These are phyloP conservation scores for Sminthurides aquaticus DNA, from an alignment of 2,888 invertebrate genomes.

Conservation along the genomic window DNA sequence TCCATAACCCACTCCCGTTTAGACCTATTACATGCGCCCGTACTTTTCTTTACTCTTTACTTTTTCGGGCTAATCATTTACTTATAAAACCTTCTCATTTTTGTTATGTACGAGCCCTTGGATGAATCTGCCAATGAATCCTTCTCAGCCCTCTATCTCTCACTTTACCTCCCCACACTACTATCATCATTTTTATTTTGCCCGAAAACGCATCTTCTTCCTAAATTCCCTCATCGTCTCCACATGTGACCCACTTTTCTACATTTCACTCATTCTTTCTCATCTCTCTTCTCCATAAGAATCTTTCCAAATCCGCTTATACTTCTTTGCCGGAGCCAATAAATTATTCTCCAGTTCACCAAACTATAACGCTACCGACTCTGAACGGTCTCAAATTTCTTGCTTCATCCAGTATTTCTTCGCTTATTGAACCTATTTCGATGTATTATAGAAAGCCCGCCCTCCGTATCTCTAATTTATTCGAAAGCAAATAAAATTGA, in stretches of 20 bases:
- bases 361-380: neutral
- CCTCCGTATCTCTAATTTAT: too few relatives aligned
- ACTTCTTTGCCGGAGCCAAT: neutral
- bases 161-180: neutral
- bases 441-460: too few relatives aligned
- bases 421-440: neutral
- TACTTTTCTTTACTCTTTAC: neutral
- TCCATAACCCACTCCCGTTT: neutral
- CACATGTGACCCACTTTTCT: conserved; percentile 17
- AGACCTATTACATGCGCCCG: too few relatives aligned
- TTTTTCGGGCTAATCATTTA: neutral
- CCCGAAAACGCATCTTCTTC: neutral
- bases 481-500: too few relatives aligned
- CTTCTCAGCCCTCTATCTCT: conserved; percentile 8
- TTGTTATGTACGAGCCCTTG: too few relatives aligned
- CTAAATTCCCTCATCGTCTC: neutral
- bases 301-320: neutral
- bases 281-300: neutral
- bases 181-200: neutral
- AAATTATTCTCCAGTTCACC: conserved; percentile 1
- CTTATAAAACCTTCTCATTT: too few relatives aligned
- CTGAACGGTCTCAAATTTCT: too few relatives aligned
- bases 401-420: neutral
- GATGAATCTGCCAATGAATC: too few relatives aligned
- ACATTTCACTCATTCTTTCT: neutral